Evolutionary conservation across 2,888 invertebrate species (phyloP).

Genomic region (Drosophila maculinotata): DNA sequence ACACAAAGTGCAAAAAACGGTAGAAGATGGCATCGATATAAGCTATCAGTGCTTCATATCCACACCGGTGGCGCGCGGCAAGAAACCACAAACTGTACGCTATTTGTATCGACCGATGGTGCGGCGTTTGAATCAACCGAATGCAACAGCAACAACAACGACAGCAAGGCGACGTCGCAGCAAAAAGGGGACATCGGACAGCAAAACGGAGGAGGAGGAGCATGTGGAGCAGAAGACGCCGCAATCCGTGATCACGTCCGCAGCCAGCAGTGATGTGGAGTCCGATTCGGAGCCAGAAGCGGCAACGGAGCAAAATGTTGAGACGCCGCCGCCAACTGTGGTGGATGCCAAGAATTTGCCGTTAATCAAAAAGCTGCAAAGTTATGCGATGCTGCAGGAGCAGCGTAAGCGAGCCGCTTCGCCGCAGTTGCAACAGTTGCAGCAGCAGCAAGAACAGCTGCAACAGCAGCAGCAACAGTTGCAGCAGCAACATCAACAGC

Average conservation of each 20-base stretch:
- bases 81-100: conserved; percentile 53
- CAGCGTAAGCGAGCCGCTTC: background rate
- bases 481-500: background rate
- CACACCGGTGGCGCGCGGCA: conserved; percentile 54
- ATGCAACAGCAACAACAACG: background rate
- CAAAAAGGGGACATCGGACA: conserved; percentile 14
- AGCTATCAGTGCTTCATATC: conserved; percentile 67
- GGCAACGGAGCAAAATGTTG: background rate
- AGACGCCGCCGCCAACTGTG: conserved; percentile 52
- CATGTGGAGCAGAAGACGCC: background rate
- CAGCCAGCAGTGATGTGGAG: conserved; percentile 6
- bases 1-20: conserved; percentile 65
- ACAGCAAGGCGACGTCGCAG: conserved; percentile 25
- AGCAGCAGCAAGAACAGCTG: background rate
- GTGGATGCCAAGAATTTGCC: conserved; percentile 52
- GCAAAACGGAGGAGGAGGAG: conserved; percentile 9
- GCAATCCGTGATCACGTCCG: background rate
- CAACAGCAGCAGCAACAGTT: conserved; percentile 7
- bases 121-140: conserved; percentile 42
- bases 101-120: conserved; percentile 71
- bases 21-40: conserved; percentile 68
- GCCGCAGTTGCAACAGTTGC: background rate
- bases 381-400: conserved; percentile 35
- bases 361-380: conserved; percentile 41
- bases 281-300: background rate